Conservation (phyloP, 2,113 vertebrate species). For the Aldabrachelys gigantea region DNA sequence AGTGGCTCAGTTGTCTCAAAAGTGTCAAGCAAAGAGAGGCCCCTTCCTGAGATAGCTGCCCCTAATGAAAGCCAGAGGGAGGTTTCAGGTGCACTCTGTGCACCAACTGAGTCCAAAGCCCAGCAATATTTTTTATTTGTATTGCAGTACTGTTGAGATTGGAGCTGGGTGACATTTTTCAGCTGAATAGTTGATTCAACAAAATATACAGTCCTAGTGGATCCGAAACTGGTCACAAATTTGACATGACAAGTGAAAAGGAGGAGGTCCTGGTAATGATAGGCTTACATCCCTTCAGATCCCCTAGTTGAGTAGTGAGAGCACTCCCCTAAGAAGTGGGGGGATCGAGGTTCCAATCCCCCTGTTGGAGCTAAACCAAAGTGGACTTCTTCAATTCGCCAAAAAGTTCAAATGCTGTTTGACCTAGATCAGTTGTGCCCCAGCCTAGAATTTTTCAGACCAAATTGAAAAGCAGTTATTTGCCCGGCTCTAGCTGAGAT, state of each 20-base stretch:
- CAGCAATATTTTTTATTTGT: not conserved
- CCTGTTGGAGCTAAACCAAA: not conserved
- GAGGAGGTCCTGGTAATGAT: too few relatives aligned
- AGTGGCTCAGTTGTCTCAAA: accelerated
- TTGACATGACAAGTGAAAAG: not conserved
- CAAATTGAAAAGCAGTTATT: not conserved
- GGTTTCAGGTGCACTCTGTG: not conserved
- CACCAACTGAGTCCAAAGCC: not conserved
- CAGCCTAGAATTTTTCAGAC: not conserved
- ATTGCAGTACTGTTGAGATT: not conserved
- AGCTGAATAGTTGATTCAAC: not conserved
- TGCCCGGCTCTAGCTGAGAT: not conserved
- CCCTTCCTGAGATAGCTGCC: not conserved
- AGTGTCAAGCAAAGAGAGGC: not conserved
- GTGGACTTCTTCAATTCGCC: not conserved
- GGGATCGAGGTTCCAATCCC: not conserved
- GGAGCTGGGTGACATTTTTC: not conserved
- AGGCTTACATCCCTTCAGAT: not conserved
- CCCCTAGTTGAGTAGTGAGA: not conserved
- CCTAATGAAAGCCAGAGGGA: not conserved
- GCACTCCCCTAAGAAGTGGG: not conserved
- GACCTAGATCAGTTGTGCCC: not conserved
- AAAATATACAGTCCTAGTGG: not conserved
- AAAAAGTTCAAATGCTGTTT: not conserved
- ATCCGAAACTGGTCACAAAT: not conserved